These are phyloP conservation scores for Diarsia brunnea DNA, from an alignment of 2,888 invertebrate genomes.

Conservation along the genomic window DNA sequence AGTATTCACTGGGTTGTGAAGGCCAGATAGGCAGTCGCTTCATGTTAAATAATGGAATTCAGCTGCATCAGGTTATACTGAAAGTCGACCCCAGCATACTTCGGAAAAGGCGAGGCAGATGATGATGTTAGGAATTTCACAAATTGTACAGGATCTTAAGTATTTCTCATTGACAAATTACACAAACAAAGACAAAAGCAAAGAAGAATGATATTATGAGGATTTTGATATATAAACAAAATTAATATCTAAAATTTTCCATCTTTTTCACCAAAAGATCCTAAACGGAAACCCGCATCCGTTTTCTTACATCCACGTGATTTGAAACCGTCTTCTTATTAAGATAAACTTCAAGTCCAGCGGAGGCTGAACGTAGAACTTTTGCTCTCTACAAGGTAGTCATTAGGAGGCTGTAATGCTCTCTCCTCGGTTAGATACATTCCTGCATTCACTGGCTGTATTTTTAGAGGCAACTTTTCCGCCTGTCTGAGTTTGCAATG, in stretches of 20 bases:
- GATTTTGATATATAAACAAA: too few species aligned
- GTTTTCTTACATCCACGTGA: constrained; percentile 52
- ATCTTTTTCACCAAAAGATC: neutral
- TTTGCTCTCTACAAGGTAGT: constrained; percentile 82
- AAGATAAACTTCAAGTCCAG: constrained; percentile 78
- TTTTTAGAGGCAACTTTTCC: constrained; percentile 53
- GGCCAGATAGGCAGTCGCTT: too few species aligned
- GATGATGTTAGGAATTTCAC: too few species aligned
- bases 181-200: neutral
- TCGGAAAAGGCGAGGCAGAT: neutral
- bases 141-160: too few species aligned
- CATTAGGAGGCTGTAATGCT: constrained; percentile 77
- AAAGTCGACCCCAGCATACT: neutral
- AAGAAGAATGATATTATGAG: neutral
- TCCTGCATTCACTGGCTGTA: constrained; percentile 51
- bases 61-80: too few species aligned
- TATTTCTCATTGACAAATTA: too few species aligned
- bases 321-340: constrained; percentile 82
- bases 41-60: too few species aligned
- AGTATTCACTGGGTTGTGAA: too few species aligned
- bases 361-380: constrained; percentile 78
- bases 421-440: constrained; percentile 55
- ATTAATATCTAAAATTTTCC: neutral
- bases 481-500: constrained; percentile 24
- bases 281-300: constrained; percentile 19